Evolutionary conservation across 2,888 invertebrate genomes (phyloP), one percentile per base, ranked within the genome.

Genomic region (Mellilla xanthometata): DNA sequence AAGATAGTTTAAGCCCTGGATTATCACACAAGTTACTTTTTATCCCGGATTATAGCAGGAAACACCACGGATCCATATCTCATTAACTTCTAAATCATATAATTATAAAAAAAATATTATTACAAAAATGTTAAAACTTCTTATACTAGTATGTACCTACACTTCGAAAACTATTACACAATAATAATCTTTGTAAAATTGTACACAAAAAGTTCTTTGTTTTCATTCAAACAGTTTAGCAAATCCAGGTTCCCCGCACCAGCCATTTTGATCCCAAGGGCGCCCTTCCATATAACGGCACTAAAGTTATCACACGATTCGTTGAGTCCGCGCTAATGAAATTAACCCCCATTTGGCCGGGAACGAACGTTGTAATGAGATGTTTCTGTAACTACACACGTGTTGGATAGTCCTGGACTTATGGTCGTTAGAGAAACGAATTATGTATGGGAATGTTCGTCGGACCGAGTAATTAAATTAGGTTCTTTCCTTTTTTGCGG

Each of bases 241-340:
- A 19, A 19, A 19, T 24, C 24, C 24, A 24, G 2, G 4, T 24
- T 24, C 7, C 7, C 24, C 8, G 24, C 8, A 24, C 8, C 76
- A 75, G 67, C 64, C 68, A 58, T 52, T 55, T 54, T 45, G 57
- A 57, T 79, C 81, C 81, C 87, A 64, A 60, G 83, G 79, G 86
- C 58, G 62, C 76, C 68, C 69, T 76, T 75, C 68, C 76, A 72
- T 76, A 81, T 79, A 82, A 79, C 85, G 78, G 76, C 76, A 76
- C 78, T 84, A 83, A 86, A 87, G 82, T 87, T 87, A 86, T 87
- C 86, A 87, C 86, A 87, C 85, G 86, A 85, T 85, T 87, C 88
- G 88, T 85, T 86, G 87, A 74, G 80, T 68, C 65, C 78, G 70
- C 72, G 69, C 81, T 89, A 89, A 89, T 89, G 87, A 88, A 89